phyloP scores from a whole-genome alignment of 2,888 invertebrate genomes.

The Choreutis nemorana region DNA sequence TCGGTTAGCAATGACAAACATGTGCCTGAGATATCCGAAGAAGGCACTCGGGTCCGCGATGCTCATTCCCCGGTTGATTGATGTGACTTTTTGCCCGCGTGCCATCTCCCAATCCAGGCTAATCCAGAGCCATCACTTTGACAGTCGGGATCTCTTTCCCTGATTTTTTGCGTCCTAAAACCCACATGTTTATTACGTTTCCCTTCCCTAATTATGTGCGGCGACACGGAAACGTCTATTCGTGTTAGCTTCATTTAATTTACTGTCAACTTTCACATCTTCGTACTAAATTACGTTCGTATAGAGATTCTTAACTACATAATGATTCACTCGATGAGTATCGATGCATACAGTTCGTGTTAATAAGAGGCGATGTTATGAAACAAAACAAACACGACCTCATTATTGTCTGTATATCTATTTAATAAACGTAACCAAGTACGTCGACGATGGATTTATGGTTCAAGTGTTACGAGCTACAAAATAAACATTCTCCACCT shows the following conservation, averaged over 20 bases:
- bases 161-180: conserved; percentile 41
- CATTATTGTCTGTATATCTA: conserved; percentile 24
- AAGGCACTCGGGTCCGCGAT: no score
- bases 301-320: conserved; percentile 21
- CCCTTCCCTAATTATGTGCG: conserved; percentile 48
- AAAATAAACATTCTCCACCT: conserved; percentile 30
- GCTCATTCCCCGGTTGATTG: conserved; percentile 40
- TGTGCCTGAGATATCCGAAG: neutral
- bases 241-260: conserved; percentile 10
- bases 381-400: conserved; percentile 37
- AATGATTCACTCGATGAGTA: no score
- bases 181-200: conserved; percentile 50
- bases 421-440: no score
- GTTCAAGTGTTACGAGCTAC: conserved; percentile 10
- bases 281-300: conserved; percentile 1
- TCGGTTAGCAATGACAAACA: no score
- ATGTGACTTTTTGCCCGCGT: conserved; percentile 56
- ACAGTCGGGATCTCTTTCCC: conserved; percentile 55
- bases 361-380: conserved; percentile 21
- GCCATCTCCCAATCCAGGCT: conserved; percentile 24
- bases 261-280: conserved; percentile 7
- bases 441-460: conserved; percentile 37
- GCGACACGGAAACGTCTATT: conserved; percentile 38
- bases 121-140: conserved; percentile 55
- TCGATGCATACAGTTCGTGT: no score